These are phyloP conservation scores for Neostethus bicornis DNA, from an alignment of 2,797 vertebrate genomes.

Conservation along the genomic window DNA sequence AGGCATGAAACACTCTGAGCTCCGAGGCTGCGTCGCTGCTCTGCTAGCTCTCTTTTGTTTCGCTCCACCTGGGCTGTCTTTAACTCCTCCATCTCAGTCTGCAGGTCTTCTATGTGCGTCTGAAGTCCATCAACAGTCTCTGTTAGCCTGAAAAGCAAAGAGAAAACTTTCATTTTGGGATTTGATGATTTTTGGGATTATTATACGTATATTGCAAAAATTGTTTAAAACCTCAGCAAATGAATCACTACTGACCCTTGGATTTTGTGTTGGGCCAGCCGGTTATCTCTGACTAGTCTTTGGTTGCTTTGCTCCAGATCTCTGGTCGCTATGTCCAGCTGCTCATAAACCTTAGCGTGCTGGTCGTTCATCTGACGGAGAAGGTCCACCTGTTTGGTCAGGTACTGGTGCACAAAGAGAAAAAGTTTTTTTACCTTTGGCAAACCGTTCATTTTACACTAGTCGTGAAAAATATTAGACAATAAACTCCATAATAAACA, in stretches of 20 bases:
- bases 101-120: slow-evolving; percentile 87
- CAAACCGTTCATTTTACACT: not conserved
- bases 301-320: slow-evolving; percentile 92
- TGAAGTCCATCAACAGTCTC: slow-evolving; percentile 91
- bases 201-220: no score
- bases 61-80: slow-evolving; percentile 76
- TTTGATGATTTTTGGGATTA: no score
- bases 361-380: slow-evolving; percentile 95
- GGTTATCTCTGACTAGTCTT: slow-evolving; percentile 88
- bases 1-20: slow-evolving; percentile 88
- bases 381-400: slow-evolving; percentile 92
- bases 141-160: slow-evolving; percentile 80
- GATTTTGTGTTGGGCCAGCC: slow-evolving; percentile 89
- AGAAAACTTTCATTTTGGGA: not conserved
- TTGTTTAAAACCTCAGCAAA: not conserved
- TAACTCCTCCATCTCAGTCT: slow-evolving; percentile 88
- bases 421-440: not conserved
- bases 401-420: slow-evolving; percentile 66
- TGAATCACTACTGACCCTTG: slow-evolving; percentile 76
- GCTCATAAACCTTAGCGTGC: slow-evolving; percentile 95
- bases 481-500: no score
- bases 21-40: slow-evolving; percentile 78
- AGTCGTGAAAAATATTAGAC: not conserved
- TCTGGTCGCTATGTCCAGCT: slow-evolving; percentile 88
- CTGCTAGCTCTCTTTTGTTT: slow-evolving; percentile 73